These are phyloP conservation scores for Oreohelix idahoensis DNA, from an alignment of 1,140 invertebrate species.

Conservation along the genomic window DNA sequence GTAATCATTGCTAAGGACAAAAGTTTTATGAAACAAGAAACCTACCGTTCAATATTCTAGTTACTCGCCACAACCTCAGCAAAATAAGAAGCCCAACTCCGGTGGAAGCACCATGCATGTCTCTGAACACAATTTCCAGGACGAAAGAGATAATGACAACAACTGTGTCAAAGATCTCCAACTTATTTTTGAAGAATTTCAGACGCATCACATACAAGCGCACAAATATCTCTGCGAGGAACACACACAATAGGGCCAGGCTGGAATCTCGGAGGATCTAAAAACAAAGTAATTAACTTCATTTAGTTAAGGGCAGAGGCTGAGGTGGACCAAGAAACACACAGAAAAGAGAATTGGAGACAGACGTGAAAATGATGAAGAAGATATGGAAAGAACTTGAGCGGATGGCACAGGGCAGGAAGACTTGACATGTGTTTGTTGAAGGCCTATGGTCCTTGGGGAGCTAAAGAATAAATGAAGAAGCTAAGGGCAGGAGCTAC, in stretches of 20 bases:
- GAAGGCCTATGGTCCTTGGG: too few relatives aligned
- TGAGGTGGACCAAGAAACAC: too few relatives aligned
- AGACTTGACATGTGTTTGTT: too few relatives aligned
- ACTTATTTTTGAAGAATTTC: conserved; percentile 70
- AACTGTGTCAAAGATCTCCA: conserved; percentile 73
- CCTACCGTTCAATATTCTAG: conserved; percentile 72
- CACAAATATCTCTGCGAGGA: conserved; percentile 69
- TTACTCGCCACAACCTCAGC: conserved; percentile 70
- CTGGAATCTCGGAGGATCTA: conserved; percentile 69
- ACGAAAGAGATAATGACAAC: conserved; percentile 71
- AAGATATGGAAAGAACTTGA: too few relatives aligned
- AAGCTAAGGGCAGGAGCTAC: not conserved
- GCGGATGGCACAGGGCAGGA: too few relatives aligned
- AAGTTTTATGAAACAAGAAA: too few relatives aligned
- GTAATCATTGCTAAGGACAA: too few relatives aligned
- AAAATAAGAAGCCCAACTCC: conserved; percentile 70
- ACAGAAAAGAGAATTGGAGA: too few relatives aligned
- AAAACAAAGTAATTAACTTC: not conserved
- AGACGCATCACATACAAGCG: conserved; percentile 70
- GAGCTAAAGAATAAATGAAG: too few relatives aligned
- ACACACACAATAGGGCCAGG: conserved; percentile 67
- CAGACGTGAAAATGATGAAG: too few relatives aligned
- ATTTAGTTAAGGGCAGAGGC: too few relatives aligned
- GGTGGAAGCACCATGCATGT: conserved; percentile 56
- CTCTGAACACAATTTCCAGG: conserved; percentile 70